Base-by-base conservation (phyloP, 2,888 invertebrate species). In the Operophtera brumata region DNA sequence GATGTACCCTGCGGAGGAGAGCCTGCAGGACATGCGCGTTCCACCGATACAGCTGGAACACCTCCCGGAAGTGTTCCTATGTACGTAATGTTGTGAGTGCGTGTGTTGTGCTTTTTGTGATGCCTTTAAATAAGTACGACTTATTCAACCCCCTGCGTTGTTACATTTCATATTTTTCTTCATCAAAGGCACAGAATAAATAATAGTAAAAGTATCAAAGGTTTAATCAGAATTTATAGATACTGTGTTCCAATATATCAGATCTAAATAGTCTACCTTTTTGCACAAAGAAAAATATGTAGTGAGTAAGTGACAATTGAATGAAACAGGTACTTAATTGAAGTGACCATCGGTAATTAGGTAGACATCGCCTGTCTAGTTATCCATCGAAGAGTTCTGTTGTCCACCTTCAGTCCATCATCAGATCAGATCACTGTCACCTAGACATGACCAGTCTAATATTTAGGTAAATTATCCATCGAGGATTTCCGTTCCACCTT, bases 1-100 rank as follows among this genome's bases (percentile, higher is more conserved):
- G 90, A 90, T 90, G 91, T 91, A 84, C 77, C 88, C 87, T 64
- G 80, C 79, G 64, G 75, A 76, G 62, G 86, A 89, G 64, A 82
- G 81, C 61, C 78, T 88, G 59, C 86, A 91, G 77, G 91, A 91
- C 79, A 91, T 93, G 86, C 92, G 94, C 76, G 94, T 94, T 67
- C 94, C 94, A 60, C 94, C 94, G 67, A 94, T 94, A 71, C 93
- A 93, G 75, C 88, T 94, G 65, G 94, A 94, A 79, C 93, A 93
- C 77, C 92, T 94, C 72, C 94, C 94, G 34, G 94, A 94, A 84
- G 93, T 94, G 86, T 91, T 94, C 71, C 82, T 94, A 82, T 93
- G 94, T 94, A 93, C 91, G 94, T 93, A 87, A 52, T 48, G 69
- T 57, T 57, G 47, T 52, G 52, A 47, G 47, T 57, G 49, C 43